Base-by-base conservation (phyloP, 1,140 invertebrate genomes). In the Acromyrmex heyeri region DNA sequence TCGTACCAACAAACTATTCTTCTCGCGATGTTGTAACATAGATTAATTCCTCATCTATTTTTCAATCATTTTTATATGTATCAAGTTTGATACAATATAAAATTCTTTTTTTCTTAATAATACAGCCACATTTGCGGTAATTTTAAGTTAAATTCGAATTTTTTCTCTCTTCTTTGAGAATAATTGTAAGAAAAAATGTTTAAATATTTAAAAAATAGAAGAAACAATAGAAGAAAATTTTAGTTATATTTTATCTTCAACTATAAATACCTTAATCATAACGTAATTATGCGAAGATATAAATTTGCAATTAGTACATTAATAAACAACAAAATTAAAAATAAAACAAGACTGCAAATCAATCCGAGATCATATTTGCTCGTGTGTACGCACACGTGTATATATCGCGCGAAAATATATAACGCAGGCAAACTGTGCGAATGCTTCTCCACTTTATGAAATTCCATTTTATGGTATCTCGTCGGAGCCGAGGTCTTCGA, bases 401-500 rank as follows among this genome's bases (percentile, higher is more conserved):
- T 57, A 64, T 62, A 86, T 77, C 27, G 27, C 6, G 24, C 21
- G 87, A 79, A 89, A 88, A 89, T 89, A 89, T 83, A 86, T 87
- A 83, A 81, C 78, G 85, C 77, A 77, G 7, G 81, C 72, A 85
- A 87, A 88, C 67, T 87, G 78, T 73, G 72, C 81, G 85, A 91
- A 90, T 86, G 88, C 65, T 88, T 64, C 50, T 86, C 85, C 83
- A 91, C 90, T 91, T 92, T 92, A 92, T 92, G 90, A 92, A 92
- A 92, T 92, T 92, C 89, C 88, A 92, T 92, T 92, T 92, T 89
- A 89, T 88, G 88, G 85, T 88, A 90, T 89, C 91, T 90, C 86
- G 65, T 82, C 78, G 87, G 81, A 86, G 90, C 77, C 65, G 85
- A 91, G 90, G 89, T 88, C 93, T 94, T 94, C 93, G 92, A 94